Conservation (phyloP, 2,113 vertebrate genomes). For the Heliornis fulica region DNA sequence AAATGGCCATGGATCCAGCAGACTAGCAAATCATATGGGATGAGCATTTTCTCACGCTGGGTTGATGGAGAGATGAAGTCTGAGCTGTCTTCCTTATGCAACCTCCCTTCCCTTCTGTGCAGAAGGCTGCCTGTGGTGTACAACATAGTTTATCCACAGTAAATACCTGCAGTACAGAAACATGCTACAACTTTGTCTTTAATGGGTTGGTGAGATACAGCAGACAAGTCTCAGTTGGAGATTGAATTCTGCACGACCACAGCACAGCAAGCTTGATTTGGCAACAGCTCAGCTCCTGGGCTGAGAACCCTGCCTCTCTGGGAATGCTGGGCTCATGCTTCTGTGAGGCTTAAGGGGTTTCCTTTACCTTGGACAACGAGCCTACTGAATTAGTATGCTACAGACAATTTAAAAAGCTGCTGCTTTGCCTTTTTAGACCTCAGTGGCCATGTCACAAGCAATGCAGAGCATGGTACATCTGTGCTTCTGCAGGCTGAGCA, state of each 20-base stretch:
- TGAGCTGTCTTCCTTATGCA: neutral
- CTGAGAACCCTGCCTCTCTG: neutral
- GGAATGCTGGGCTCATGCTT: neutral
- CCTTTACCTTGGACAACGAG: neutral
- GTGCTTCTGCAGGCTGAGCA: neutral
- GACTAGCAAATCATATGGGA: neutral
- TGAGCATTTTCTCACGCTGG: neutral
- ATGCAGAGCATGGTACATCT: rapidly evolving
- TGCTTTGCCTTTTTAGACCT: neutral
- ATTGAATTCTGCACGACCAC: neutral
- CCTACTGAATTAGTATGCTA: rapidly evolving
- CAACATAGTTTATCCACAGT: neutral
- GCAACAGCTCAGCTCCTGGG: neutral
- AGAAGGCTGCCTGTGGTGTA: neutral
- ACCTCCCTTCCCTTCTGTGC: neutral
- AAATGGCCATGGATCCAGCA: neutral
- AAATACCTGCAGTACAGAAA: neutral
- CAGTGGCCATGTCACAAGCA: rapidly evolving
- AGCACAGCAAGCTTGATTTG: neutral
- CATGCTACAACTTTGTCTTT: neutral
- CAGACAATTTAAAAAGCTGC: no score
- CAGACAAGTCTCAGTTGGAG: neutral
- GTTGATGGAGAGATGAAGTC: neutral
- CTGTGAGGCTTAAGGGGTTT: neutral
- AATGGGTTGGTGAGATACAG: neutral